Percentiles rank a stretch among this genome's conserved stretches.
Conservation (phyloP, 2,797 vertebrate genomes). For the Acanthornis magna region DNA sequence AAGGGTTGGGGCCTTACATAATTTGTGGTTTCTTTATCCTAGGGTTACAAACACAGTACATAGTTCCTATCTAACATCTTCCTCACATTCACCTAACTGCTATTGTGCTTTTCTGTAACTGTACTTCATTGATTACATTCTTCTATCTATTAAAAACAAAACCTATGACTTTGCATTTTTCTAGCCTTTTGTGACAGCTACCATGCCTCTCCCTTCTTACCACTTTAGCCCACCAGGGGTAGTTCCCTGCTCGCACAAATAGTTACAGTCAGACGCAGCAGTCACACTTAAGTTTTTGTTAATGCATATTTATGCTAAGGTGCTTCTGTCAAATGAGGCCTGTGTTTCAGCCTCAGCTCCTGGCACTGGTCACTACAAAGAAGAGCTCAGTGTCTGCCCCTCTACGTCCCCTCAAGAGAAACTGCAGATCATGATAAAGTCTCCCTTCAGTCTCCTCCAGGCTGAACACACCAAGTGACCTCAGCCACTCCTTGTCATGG, state of each 20-base stretch:
- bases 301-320: background rate
- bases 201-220: background rate
- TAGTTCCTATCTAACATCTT: background rate
- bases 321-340: background rate
- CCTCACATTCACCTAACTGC: background rate
- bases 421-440: background rate
- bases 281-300: background rate
- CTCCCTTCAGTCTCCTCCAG: background rate
- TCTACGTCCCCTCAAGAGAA: background rate
- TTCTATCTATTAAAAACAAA: background rate
- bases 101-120: background rate
- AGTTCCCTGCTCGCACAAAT: background rate
- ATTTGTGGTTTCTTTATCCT: background rate
- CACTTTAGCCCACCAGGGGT: background rate
- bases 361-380: background rate
- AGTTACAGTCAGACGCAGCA: background rate
- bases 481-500: accelerated
- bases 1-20: background rate
- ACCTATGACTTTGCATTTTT: background rate
- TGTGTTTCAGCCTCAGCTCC: background rate
- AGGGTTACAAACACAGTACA: background rate
- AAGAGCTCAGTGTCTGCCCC: background rate
- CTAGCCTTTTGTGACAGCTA: background rate
- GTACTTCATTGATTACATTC: background rate
- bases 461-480: background rate